Evolutionary conservation across 2,113 vertebrate genomes (phyloP).

Genomic region (Bothrops jararaca): DNA sequence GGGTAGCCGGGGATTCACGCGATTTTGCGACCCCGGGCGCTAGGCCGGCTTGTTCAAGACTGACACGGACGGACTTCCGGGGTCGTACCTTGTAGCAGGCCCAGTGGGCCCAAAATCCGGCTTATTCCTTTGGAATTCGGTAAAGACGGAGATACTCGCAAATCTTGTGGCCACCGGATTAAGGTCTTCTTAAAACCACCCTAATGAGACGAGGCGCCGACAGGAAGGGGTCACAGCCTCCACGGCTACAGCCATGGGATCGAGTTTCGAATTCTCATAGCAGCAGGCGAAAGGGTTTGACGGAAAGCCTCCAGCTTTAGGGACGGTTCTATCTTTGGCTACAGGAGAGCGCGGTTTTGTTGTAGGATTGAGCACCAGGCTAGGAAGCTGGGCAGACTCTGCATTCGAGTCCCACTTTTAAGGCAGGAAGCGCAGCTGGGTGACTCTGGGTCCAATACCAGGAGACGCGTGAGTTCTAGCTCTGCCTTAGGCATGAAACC

Average conservation of each 20-base stretch:
- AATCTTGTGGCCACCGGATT: constrained; percentile 86
- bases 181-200: constrained; percentile 89
- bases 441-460: too few relatives aligned
- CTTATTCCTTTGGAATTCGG: constrained; percentile 92
- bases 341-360: not conserved
- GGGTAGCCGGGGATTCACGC: too few relatives aligned
- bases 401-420: too few relatives aligned
- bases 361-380: not conserved
- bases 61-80: not conserved
- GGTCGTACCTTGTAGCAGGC: constrained; percentile 89
- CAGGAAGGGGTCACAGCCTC: rapidly evolving
- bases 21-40: too few relatives aligned
- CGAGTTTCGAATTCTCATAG: too few relatives aligned
- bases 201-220: constrained; percentile 57
- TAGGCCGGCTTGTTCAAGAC: too few relatives aligned
- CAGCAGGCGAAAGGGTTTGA: too few relatives aligned
- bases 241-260: rapidly evolving
- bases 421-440: too few relatives aligned
- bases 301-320: not conserved
- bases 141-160: constrained; percentile 90
- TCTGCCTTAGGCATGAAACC: too few relatives aligned
- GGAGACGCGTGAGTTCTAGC: too few relatives aligned
- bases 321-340: not conserved
- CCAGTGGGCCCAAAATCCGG: constrained; percentile 92
- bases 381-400: too few relatives aligned